Evolutionary conservation across 2,888 invertebrate species (phyloP), one percentile per base, ranked within the genome.

Genomic region (Dermolepida albohirtum): DNA sequence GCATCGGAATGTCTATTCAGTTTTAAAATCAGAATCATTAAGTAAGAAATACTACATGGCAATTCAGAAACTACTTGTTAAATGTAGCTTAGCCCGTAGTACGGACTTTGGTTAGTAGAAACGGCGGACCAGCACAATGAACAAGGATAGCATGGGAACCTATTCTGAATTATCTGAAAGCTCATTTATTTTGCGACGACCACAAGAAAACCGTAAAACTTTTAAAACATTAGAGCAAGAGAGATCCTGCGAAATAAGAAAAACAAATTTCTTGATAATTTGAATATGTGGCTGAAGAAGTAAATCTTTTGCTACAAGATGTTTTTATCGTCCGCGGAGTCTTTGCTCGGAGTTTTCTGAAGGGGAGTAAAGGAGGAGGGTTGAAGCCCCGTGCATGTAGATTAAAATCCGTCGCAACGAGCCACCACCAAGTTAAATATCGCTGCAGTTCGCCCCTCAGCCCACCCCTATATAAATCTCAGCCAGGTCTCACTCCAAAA

Each of bases 261-360:
- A 84, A 84, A 84, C 84, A 84, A 84, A 84, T 84, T 84, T 79
- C 81, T 81, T 84, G 84, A 84, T 84, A 84, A 84, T 84, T 84
- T 84, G 83, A 84, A 84, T 83, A 84, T 84, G 84, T 84, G 83
- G 81, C 80, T 79, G 81, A 78, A 81, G 82, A 81, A 84, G 83
- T 83, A 83, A 84, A 83, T 83, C 83, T 84, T 80, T 76, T 79
- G 81, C 80, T 82, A 84, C 84, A 84, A 84, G 84, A 83, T 84
- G 84, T 84, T 83, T 84, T 84, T 84, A 83, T 84, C 83, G 82
- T 81, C 59, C 64, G 70, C 72, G 72, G 75, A 78, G 79, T 77
- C 79, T 79, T 79, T 79, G 79, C 79, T 76, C 76, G 78, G 78
- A 80, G 79, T 80, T 80, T 77, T 76, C 79, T 78, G 78, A 78